Base-by-base conservation (phyloP, 2,888 invertebrate genomes). In the Scaptomyza flava region DNA sequence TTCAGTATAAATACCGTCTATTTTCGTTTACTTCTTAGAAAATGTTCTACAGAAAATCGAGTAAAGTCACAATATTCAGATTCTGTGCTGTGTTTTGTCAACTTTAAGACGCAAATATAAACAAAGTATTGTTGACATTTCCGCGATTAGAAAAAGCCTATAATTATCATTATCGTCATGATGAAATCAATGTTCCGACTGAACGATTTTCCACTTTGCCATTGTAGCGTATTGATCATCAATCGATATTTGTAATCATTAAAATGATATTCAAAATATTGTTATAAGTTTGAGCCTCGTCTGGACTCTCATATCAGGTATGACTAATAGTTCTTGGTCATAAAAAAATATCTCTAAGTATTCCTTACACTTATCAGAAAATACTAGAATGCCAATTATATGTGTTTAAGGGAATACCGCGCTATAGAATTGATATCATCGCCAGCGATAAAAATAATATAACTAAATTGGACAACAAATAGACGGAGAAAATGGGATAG, bases 361-460 rank as follows among this genome's bases (percentile, higher is more conserved):
- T 6, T 14, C 12, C 7, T 14, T 2, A 27, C 34, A 60, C 38
- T 38, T 60, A 73, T 70, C 54, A 33, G 14, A 14, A 14, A n/a
- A 54, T 73, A 51, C 54, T 20, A 9, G n/a, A 57, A 48, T 53
- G 17, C 23, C 69, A 74, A 53, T 74, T 74, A 74, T 41, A 53
- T 52, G 17, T 11, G n/a, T 12, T 51, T 27, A 14, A 53, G 61
- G 69, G 45, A 74, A 56, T 47, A 48, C 69, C 62, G 57, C n/a
- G 36, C 30, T 17, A 45, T 6, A 0, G 3, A 17, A 51, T 50
- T 17, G 38, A 43, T 33, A 45, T 50, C 27, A 43, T 14, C 14
- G 14, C n/a, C 38, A 17, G 17, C 17, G 17, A 17, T 17, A 17
- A 17, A 17, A 1, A 17, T 17, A 17, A 17, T 17, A 17, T 17